Evolutionary conservation across 2,113 vertebrate genomes (phyloP), one percentile per base, ranked within the genome.

Genomic region (Megaceryle maxima): DNA sequence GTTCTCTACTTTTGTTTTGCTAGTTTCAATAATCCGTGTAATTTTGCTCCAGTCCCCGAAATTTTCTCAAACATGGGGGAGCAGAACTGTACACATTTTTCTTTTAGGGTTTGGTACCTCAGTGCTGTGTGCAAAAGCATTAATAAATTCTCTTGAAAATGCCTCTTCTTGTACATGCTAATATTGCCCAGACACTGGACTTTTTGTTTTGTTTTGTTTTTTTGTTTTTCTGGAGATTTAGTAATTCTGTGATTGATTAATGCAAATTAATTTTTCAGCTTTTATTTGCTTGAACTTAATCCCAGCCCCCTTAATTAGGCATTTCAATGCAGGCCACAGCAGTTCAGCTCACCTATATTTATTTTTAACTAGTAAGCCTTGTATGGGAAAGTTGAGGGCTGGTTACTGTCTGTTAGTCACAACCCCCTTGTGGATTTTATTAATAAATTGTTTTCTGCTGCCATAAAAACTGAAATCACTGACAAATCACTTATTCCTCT

Each of bases 241-340:
- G 46, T 59, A 37, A 20, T 39, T 60, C 16, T 51, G 51, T 83
- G 78, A 77, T n/a, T 73, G 29, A 82, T 60, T 33, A 51, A 80
- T 73, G 57, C 13, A 84, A 53, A 72, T 48, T 4, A 29, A 39
- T n/a, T 84, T 85, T 59, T 82, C 31, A 51, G 50, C 33, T 41
- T 37, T 59, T 77, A 84, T 63, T 93, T 68, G 48, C 76, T 90
- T 90, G 86, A 87, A 93, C 50, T 94, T 96, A 92, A 64, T 50
- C 24, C 68, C 55, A 66, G 33, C 1, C 48, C 53, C 83, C 81
- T 92, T 91, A 70, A 66, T 96, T 66, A 94, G 15, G 21, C 44
- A 48, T 81, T 91, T 82, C 64, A 68, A 37, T 79, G 51, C 37
- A 84, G 87, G 85, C 92, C 93, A 80, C 75, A 87, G 76, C 62